Evolutionary conservation across 1,140 invertebrate genomes (phyloP).

Genomic region (Zaprionus africanus): DNA sequence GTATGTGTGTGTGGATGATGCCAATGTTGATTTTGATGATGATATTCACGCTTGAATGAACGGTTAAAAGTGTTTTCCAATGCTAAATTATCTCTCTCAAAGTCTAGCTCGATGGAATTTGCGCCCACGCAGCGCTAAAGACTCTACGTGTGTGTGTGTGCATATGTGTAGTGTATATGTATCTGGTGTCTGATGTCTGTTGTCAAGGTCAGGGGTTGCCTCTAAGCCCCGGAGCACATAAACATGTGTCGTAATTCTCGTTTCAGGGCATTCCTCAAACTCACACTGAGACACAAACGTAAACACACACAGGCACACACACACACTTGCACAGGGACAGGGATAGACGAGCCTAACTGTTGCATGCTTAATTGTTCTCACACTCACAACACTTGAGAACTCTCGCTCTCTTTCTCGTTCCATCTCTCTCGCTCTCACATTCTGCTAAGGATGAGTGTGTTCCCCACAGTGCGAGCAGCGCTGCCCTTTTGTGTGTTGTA

Average conservation of each 20-base stretch:
- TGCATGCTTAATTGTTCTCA: slow-evolving; percentile 79
- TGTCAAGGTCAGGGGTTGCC: slow-evolving; percentile 81
- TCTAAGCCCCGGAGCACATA: slow-evolving; percentile 62
- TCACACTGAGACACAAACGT: slow-evolving; percentile 28
- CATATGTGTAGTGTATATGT: slow-evolving; percentile 9
- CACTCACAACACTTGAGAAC: slow-evolving; percentile 63
- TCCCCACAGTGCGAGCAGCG: slow-evolving; percentile 35
- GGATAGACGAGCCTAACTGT: slow-evolving; percentile 58
- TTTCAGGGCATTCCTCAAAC: slow-evolving; percentile 73
- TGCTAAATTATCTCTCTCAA: slow-evolving; percentile 31
- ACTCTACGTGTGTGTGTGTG: slow-evolving; percentile 1
- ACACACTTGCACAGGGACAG: slow-evolving; percentile 22
- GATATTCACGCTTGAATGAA: slow-evolving; percentile 43
- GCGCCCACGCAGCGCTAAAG: slow-evolving; percentile 50
- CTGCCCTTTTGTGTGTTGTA: slow-evolving; percentile 41
- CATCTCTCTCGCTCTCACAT: not conserved
- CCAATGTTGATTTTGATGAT: slow-evolving; percentile 16
- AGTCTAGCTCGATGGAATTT: slow-evolving; percentile 47
- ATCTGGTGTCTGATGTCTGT: slow-evolving; percentile 33
- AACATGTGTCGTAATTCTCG: slow-evolving; percentile 78
- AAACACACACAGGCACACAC: slow-evolving; percentile 28
- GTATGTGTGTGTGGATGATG: slow-evolving; percentile 9
- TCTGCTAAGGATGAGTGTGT: slow-evolving; percentile 20
- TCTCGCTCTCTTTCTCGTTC: slow-evolving; percentile 8
- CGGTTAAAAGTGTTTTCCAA: slow-evolving; percentile 39